Evolutionary conservation across 1,140 invertebrate species (phyloP), one percentile per base, ranked within the genome.

Genomic region (Trichogramma pretiosum): DNA sequence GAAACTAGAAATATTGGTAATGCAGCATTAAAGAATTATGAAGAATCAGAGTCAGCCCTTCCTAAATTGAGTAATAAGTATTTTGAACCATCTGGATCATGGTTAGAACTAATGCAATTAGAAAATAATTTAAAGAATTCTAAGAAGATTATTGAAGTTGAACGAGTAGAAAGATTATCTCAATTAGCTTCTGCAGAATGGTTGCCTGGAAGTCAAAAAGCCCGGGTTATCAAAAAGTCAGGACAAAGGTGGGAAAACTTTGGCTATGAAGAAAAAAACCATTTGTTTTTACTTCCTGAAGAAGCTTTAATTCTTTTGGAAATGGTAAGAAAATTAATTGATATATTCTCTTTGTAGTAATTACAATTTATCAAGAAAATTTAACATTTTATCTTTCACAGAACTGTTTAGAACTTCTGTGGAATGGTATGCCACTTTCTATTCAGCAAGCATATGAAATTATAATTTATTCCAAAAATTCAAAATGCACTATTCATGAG

Each of bases 291-390:
- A 2, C 65, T 68, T 22, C 77, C 79, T 14, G 80, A 83, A 62
- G 80, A 82, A 70, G 71, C 77, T 23, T 62, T 82, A 18, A 73
- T 76, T 56, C 67, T 82, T 34, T 64, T 82, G 55, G 80, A 83
- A 76, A 70, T 73, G 62, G 80, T 81, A 72, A 72, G 66, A 66
- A 45, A 16, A 16, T 37, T 23, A 1, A 30, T 34, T 37, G 11
- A 16, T 39, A 28, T 7, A 28, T 28, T 7, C 24, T 28, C 11
- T 28, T 28, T 28, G 24, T 7, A n/a, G 9, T n/a, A 9, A 16
- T 23, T 16, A 28, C 24, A 28, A 7, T 28, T 28, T 28, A 28
- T 28, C 11, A 28, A 28, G 5, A 11, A 7, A 11, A 28, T 7
- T 28, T 44, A 41, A 36, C 26, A 37, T 30, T 16, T 24, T 22